Conservation (phyloP, 2,113 vertebrate genomes). For the Ptilorrhoa leucosticta region DNA sequence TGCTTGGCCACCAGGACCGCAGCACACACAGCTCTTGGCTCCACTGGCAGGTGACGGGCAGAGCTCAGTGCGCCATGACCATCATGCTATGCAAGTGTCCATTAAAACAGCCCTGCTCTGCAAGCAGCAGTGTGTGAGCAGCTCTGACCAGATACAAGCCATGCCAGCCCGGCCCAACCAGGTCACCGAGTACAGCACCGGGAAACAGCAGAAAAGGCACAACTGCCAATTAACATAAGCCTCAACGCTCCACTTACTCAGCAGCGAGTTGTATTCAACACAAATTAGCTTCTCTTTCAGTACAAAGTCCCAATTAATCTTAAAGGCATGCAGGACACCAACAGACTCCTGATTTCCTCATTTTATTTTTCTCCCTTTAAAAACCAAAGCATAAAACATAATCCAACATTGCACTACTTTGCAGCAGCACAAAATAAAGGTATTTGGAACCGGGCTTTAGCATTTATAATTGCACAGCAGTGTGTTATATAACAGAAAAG, state of each 20-base stretch:
- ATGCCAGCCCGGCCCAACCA: neutral
- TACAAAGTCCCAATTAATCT: neutral
- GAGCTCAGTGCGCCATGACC: neutral
- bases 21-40: neutral
- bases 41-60: neutral
- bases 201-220: neutral
- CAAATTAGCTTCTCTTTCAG: slow-evolving; percentile 1
- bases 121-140: neutral
- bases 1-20: neutral
- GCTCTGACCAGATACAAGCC: neutral
- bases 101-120: neutral
- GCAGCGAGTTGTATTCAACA: neutral
- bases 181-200: neutral
- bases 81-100: neutral
- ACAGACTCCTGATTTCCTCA: neutral
- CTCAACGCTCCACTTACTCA: neutral
- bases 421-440: neutral
- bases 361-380: neutral
- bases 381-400: neutral
- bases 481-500: neutral
- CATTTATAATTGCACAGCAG: neutral
- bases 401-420: neutral
- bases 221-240: neutral
- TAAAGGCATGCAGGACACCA: neutral
- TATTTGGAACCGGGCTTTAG: neutral